Percentiles rank a stretch among this genome's conserved stretches.
Evolutionary conservation across 2,888 invertebrate species (phyloP).

Genomic region (Psococerastis gibbosa): DNA sequence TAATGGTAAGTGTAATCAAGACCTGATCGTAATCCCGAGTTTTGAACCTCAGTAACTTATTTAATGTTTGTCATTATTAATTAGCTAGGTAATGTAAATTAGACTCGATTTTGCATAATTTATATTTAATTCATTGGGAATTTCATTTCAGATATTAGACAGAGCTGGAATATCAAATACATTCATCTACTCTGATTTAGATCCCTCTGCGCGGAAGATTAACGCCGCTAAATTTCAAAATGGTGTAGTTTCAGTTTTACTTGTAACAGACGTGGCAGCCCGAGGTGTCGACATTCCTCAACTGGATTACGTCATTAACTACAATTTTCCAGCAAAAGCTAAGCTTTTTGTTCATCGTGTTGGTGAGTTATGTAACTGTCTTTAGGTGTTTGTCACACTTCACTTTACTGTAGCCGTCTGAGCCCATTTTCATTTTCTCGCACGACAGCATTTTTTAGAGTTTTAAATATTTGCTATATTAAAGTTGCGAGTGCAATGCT

Average conservation of each 20-base stretch:
- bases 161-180: slow-evolving; percentile 63
- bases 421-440: no score
- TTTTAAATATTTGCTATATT: no score
- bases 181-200: slow-evolving; percentile 86
- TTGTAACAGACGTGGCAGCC: slow-evolving; percentile 97
- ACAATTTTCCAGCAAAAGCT: slow-evolving; percentile 89
- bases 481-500: no score
- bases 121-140: slow-evolving; percentile 8
- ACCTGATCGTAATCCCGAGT: no score
- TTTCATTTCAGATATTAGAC: slow-evolving; percentile 40
- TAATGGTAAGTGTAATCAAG: no score
- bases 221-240: slow-evolving; percentile 77
- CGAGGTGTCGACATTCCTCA: slow-evolving; percentile 94
- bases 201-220: slow-evolving; percentile 86
- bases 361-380: no score
- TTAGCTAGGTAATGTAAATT: not conserved
- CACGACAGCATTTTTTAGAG: no score
- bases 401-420: no score
- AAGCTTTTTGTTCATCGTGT: slow-evolving; percentile 98
- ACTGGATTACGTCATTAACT: slow-evolving; percentile 90
- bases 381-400: no score
- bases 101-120: not conserved
- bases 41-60: no score
- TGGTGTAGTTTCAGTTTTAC: slow-evolving; percentile 59
- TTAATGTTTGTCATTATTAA: slow-evolving; percentile 1